A percentile compares a stretch with the other conserved stretches of the same genome.
phyloP scores from a whole-genome alignment of 2,888 invertebrate genomes.

The Labia minor region DNA sequence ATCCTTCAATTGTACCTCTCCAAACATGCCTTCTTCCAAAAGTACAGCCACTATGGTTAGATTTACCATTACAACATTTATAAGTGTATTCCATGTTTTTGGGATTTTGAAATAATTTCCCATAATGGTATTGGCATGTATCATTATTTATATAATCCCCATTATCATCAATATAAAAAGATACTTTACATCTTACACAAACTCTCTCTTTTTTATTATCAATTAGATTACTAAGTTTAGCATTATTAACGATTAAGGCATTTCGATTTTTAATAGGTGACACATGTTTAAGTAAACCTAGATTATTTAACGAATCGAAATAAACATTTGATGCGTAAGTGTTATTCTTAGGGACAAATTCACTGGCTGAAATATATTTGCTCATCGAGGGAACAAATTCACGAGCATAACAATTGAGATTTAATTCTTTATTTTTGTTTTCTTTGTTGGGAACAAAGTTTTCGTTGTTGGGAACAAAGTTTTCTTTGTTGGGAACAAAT shows the following conservation, averaged over 20 bases:
- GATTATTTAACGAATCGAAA: too few relatives aligned
- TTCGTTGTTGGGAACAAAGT: too few relatives aligned
- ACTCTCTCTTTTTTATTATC: constrained; percentile 40
- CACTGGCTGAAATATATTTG: too few relatives aligned
- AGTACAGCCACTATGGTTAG: constrained; percentile 52
- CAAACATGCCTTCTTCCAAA: constrained; percentile 61
- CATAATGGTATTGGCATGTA: constrained; percentile 81
- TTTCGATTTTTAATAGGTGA: too few relatives aligned
- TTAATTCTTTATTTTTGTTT: constrained; percentile 30
- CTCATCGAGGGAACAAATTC: constrained; percentile 45
- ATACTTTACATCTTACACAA: constrained; percentile 61
- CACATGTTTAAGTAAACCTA: too few relatives aligned
- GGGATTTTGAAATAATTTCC: constrained; percentile 45
- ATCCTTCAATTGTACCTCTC: constrained; percentile 56
- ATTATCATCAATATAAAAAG: constrained; percentile 56
- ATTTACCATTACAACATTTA: constrained; percentile 53
- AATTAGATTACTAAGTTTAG: constrained; percentile 32
- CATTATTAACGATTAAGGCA: too few relatives aligned
- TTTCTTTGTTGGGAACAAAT: constrained; percentile 38
- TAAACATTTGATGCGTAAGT: too few relatives aligned
- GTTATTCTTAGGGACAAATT: too few relatives aligned
- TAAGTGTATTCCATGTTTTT: constrained; percentile 38
- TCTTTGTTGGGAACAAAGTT: too few relatives aligned
- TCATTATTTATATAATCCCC: constrained; percentile 63
- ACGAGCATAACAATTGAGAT: constrained; percentile 46